Conservation (phyloP, 2,888 invertebrate genomes). For the Leucophora obtusa region DNA sequence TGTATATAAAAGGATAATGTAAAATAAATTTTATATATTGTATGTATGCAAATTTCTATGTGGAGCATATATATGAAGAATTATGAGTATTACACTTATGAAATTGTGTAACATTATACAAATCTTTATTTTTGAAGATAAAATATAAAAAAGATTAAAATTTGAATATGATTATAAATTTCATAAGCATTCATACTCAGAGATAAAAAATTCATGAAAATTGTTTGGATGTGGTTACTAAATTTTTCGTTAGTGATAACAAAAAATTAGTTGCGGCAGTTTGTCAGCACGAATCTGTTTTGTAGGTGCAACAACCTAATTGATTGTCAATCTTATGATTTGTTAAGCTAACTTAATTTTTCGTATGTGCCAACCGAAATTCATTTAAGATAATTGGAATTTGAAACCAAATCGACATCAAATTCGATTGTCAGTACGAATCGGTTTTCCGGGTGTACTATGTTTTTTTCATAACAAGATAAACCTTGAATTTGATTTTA, state of each 20-base stretch:
- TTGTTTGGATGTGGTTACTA: too few relatives aligned
- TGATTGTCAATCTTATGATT: too few relatives aligned
- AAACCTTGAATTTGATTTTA: conserved; percentile 35
- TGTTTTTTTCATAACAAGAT: not conserved
- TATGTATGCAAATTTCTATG: not conserved
- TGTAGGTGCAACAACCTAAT: too few relatives aligned
- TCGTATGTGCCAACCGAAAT: too few relatives aligned
- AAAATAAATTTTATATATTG: conserved; percentile 44
- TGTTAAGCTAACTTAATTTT: too few relatives aligned
- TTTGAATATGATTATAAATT: too few relatives aligned
- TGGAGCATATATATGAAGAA: not conserved
- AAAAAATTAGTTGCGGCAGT: too few relatives aligned
- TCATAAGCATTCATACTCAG: not conserved
- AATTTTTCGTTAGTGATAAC: too few relatives aligned
- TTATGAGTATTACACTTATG: conserved; percentile 1
- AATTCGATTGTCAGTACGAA: not conserved
- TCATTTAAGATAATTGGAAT: too few relatives aligned
- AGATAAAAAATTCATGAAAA: too few relatives aligned
- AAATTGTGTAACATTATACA: conserved; percentile 25
- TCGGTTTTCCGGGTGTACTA: not conserved
- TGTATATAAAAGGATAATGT: conserved; percentile 41
- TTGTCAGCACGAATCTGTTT: not conserved
- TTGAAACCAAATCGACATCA: too few relatives aligned
- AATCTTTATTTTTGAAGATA: not conserved
- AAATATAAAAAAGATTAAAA: conserved; percentile 18